Conservation (phyloP, 2,888 invertebrate species). For the Drosophila helvetica region DNA sequence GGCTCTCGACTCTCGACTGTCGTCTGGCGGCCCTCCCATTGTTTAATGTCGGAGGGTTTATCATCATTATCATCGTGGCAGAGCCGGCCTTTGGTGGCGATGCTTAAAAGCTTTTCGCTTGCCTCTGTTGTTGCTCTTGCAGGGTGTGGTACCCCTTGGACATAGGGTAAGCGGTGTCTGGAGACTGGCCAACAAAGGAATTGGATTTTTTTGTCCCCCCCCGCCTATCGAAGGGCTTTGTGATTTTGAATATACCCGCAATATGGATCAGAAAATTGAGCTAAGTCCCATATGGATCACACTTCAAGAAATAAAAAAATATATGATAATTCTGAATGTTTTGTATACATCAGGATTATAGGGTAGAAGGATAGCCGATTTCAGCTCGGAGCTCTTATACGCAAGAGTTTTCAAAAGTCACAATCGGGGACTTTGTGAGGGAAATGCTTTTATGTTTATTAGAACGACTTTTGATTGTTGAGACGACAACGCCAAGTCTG, state of each 20-base stretch:
- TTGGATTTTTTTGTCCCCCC: not conserved
- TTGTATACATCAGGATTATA: not conserved
- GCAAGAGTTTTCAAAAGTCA: slow-evolving; percentile 46
- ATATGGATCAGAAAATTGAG: not conserved
- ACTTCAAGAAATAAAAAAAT: too few species aligned
- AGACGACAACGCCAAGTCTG: slow-evolving; percentile 46
- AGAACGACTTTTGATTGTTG: slow-evolving; percentile 74
- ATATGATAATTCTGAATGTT: too few species aligned
- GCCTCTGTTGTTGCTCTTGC: not conserved
- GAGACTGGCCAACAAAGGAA: not conserved
- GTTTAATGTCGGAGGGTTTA: slow-evolving; percentile 73
- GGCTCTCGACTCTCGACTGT: slow-evolving; percentile 51
- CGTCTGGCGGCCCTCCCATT: slow-evolving; percentile 61
- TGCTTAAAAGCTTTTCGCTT: slow-evolving; percentile 32
- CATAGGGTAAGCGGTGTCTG: not conserved
- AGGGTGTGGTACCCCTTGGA: slow-evolving; percentile 19
- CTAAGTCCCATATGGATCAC: too few species aligned
- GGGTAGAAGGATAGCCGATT: not conserved
- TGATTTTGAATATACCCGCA: not conserved
- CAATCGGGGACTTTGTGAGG: slow-evolving; percentile 37
- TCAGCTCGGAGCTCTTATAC: slow-evolving; percentile 1
- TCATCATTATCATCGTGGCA: slow-evolving; percentile 64
- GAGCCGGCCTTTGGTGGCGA: not conserved
- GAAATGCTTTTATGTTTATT: slow-evolving; percentile 73
- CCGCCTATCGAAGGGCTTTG: not conserved